Percentiles rank a stretch among this genome's conserved stretches.
Evolutionary conservation across 2,888 invertebrate species (phyloP).

Genomic region (Adelphocoris suturalis): DNA sequence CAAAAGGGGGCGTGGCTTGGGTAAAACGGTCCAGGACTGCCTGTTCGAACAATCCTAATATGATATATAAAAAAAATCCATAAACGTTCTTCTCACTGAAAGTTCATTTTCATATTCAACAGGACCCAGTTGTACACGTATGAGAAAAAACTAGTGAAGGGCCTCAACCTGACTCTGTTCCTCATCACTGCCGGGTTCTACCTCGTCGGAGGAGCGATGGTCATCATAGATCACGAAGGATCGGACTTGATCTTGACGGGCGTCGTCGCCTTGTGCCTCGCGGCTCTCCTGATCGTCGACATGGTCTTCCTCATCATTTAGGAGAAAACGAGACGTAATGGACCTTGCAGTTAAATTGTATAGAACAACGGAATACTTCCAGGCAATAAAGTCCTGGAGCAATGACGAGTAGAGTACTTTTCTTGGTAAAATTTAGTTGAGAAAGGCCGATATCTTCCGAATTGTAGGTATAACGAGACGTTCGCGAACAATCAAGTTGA

Average conservation of each 20-base stretch:
- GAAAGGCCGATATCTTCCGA: too few species aligned
- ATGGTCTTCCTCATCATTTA: background rate
- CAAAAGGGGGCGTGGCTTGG: too few species aligned
- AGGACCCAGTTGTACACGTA: conserved; percentile 33
- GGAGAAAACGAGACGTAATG: too few species aligned
- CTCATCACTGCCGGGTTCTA: background rate
- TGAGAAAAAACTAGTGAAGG: background rate
- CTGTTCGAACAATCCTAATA: too few species aligned
- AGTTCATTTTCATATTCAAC: background rate
- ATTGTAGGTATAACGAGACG: too few species aligned
- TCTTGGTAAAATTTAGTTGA: too few species aligned
- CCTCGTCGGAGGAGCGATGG: conserved; percentile 18
- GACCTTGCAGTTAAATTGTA: too few species aligned
- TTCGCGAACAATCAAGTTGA: too few species aligned
- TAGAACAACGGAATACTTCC: background rate
- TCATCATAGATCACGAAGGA: background rate
- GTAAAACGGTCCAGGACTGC: too few species aligned
- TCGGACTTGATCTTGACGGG: background rate
- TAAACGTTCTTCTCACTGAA: background rate
- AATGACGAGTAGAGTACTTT: too few species aligned
- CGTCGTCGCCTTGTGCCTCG: background rate
- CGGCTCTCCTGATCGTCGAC: background rate
- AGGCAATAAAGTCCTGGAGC: background rate
- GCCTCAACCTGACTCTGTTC: background rate
- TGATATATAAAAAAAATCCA: background rate